phyloP scores from a whole-genome alignment of 92 coral and sea anemone species.

The Bergia puertoricense region DNA sequence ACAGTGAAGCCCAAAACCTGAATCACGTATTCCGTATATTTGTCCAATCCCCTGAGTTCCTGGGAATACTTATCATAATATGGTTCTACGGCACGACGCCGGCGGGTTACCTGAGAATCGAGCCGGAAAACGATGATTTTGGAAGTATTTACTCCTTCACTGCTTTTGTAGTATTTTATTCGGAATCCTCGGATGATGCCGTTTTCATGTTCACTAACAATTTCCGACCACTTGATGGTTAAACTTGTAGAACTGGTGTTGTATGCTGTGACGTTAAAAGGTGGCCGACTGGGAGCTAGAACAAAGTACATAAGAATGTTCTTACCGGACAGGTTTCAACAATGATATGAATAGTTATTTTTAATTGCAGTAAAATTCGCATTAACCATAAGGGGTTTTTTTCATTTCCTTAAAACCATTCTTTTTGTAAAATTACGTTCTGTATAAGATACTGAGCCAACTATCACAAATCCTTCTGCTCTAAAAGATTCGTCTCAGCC shows the following conservation, averaged over 20 bases:
- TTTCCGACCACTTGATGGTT: conserved; percentile 24
- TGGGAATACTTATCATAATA: conserved; percentile 25
- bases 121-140: conserved; percentile 5
- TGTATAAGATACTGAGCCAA: no score
- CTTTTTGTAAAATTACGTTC: no score
- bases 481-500: no score
- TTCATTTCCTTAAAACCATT: no score
- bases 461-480: no score
- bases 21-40: conserved; percentile 55
- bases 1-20: conserved; percentile 60
- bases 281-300: conserved; percentile 28
- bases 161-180: conserved; percentile 21
- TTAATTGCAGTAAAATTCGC: no score
- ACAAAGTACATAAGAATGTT: background rate
- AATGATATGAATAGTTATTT: background rate
- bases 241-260: conserved; percentile 22
- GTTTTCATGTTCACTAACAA: background rate
- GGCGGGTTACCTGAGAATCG: background rate
- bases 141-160: conserved; percentile 7
- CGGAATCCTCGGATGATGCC: conserved; percentile 28
- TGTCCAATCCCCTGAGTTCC: conserved; percentile 52
- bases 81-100: conserved; percentile 17
- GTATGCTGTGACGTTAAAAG: conserved; percentile 8
- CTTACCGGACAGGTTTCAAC: background rate
- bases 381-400: no score